Base-by-base conservation (phyloP, 2,888 invertebrate genomes). In the Charanyca ferruginea region DNA sequence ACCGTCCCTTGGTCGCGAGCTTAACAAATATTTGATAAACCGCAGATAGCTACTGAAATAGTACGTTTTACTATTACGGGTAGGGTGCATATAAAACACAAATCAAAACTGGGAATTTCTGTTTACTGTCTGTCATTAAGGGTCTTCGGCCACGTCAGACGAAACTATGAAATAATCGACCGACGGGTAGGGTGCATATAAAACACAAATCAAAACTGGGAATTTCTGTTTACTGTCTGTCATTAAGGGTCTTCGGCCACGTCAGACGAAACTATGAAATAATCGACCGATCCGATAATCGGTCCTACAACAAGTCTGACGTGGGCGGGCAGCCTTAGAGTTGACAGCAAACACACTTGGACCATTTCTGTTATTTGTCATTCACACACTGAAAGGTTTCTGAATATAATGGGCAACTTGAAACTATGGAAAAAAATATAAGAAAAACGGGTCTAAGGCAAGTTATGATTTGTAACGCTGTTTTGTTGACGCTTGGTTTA, bases 1-100 rank as follows among this genome's bases (percentile, higher is more conserved):
- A 68, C 55, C 62, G 59, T 70, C 83, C 81, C 81, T 81, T 80
- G 76, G 63, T 53, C 52, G 61, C 38, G 68, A 51, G 54, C 44
- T 52, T 25, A 49, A 61, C 58, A 63, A 75, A 67, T 67, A 71
- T 54, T 72, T 67, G 79, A 81, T 81, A 79, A 68, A 66, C 55
- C 22, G 44, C 61, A 66, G 63, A 71, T 76, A 76, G 65, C 53
- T 72, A 67, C 68, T 67, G 58, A 82, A 81, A 81, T 82, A 82
- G 77, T 77, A 73, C 28, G 8, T 60, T 60, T 67, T 67, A 38
- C 51, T 62, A 73, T 38, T 23, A 47, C 16, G 6, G 20, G 57
- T 66, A 58, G 53, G 66, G 49, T 23, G 53, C 23, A 59, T 59
- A 71, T 52, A 25, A 1, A 4, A n/a, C 28, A 1, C 5, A 1